These are phyloP conservation scores for Dryoscopus gambensis DNA, from an alignment of 2,113 vertebrate genomes.

Conservation along the genomic window DNA sequence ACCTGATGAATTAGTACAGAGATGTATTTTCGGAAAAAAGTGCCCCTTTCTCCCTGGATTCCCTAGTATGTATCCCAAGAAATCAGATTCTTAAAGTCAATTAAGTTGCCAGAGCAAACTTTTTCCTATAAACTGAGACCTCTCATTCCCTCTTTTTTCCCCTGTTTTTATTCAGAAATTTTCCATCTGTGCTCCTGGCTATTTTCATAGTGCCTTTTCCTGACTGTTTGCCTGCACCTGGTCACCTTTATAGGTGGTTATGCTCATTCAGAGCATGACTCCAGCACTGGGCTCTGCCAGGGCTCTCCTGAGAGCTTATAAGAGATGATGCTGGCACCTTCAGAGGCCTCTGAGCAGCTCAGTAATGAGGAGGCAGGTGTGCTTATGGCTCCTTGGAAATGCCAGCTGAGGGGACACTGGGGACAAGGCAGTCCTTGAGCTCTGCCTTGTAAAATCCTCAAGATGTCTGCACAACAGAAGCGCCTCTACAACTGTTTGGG, in stretches of 20 bases:
- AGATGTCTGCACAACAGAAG: background rate
- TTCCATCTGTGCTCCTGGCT: background rate
- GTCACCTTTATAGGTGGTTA: background rate
- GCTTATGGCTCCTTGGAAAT: background rate
- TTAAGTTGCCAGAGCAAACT: background rate
- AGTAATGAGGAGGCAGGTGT: background rate
- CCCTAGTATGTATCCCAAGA: background rate
- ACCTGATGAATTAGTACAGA: background rate
- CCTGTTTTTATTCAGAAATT: background rate
- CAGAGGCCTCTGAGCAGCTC: background rate
- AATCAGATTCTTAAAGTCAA: background rate
- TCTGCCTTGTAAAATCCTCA: background rate
- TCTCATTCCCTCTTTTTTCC: background rate
- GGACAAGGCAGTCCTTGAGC: rapidly evolving
- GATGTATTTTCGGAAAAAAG: background rate
- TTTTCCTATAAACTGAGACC: background rate
- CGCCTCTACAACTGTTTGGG: no score
- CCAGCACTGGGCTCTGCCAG: background rate
- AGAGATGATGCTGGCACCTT: background rate
- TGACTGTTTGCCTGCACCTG: background rate
- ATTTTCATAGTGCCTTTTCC: background rate
- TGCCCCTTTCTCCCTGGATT: background rate
- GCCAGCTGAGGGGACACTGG: background rate
- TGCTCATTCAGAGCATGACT: background rate
- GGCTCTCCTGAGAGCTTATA: background rate